Percentiles rank a stretch among this genome's conserved stretches.
Evolutionary conservation across 2,888 invertebrate genomes (phyloP).

Genomic region (Synanthedon tipuliformis): DNA sequence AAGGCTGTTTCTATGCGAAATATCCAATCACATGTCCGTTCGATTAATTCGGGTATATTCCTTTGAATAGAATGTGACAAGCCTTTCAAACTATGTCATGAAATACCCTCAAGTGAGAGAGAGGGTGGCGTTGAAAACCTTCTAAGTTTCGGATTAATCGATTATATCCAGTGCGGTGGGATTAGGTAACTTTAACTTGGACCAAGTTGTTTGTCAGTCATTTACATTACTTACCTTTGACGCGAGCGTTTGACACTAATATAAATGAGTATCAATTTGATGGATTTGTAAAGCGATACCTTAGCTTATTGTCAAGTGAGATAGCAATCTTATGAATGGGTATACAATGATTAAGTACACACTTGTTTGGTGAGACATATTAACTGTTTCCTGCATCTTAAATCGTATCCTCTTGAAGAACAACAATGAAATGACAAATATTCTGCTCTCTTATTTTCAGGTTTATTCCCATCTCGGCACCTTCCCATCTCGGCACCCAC

Average conservation of each 20-base stretch:
- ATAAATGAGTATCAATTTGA: conserved; percentile 14
- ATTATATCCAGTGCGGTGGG: conserved; percentile 34
- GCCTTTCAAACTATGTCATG: conserved; percentile 26
- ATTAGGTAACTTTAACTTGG: conserved; percentile 45
- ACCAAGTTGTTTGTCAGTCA: conserved; percentile 45
- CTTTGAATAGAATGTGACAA: conserved; percentile 10
- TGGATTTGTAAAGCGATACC: too few relatives aligned
- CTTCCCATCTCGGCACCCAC: too few relatives aligned
- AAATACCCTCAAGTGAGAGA: conserved; percentile 19
- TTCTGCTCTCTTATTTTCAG: too few relatives aligned
- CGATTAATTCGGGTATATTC: conserved; percentile 26
- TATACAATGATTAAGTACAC: too few relatives aligned
- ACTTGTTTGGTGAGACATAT: too few relatives aligned
- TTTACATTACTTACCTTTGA: conserved; percentile 23
- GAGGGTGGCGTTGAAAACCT: conserved; percentile 30
- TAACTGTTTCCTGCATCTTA: too few relatives aligned
- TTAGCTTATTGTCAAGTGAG: too few relatives aligned
- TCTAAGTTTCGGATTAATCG: conserved; percentile 51
- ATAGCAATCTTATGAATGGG: too few relatives aligned
- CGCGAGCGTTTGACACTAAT: conserved; percentile 24
- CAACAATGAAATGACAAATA: too few relatives aligned
- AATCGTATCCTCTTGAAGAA: too few relatives aligned
- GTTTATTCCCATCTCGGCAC: too few relatives aligned
- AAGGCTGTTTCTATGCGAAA: conserved; percentile 11
- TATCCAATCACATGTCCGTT: conserved; percentile 10